Base-by-base conservation (phyloP, 2,797 vertebrate genomes). In the Setipinna tenuifilis region DNA sequence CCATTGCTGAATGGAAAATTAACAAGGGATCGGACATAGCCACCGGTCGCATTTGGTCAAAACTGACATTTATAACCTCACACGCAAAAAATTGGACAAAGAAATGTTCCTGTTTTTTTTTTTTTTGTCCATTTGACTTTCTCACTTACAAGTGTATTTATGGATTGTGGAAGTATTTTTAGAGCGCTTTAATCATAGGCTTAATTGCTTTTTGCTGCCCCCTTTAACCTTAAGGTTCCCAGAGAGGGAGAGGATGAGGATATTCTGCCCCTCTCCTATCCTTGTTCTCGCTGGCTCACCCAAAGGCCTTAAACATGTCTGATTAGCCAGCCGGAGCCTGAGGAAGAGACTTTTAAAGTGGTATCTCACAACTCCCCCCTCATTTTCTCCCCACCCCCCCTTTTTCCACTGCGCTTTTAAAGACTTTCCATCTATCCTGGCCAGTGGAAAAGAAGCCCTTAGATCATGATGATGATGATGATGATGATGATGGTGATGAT, bases 1-100 rank as follows among this genome's bases (percentile, higher is more conserved):
- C 86, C 86, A 68, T 89, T 90, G 83, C 80, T 88, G 85, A 90
- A 87, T 80, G 81, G 87, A 83, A 87, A 83, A 90, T 90, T 87
- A 88, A 83, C 31, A 19, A 57, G 84, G 65, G 86, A 87, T 87
- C 88, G 82, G 86, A 85, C 87, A 80, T 80, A 46, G 82, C 86
- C 87, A 83, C 81, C 83, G 87, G 88, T 85, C 61, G 46, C 78
- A 80, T 84, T 85, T 62, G 85, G 87, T 84, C 87, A 87, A 83
- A 87, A 84, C 75, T 61, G 71, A 54, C 82, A 23, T 86, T 80
- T 85, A 57, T 48, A 83, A 85, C 54, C 68, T 81, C 31, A 87
- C 28, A 62, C 11, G 17, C 86, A 82, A 86, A 82, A 86, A 84
- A 87, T 85, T 61, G 54, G 46, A 82, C 65, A 46, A 71, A 19